phyloP scores from a whole-genome alignment of 2,888 invertebrate species.

The Hydriomena furcata region DNA sequence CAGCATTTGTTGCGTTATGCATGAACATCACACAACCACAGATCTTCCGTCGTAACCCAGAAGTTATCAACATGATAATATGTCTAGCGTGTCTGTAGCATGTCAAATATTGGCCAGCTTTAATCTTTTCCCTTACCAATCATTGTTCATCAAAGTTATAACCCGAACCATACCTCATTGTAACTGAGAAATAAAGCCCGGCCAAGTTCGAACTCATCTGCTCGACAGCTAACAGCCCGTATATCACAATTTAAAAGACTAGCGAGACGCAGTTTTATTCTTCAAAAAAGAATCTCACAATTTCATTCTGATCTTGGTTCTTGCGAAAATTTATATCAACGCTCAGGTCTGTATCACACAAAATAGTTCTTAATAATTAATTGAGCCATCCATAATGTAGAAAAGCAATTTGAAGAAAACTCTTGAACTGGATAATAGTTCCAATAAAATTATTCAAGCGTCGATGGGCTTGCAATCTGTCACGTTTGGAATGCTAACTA shows the following conservation, averaged over 20 bases:
- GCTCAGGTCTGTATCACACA: slow-evolving; percentile 25
- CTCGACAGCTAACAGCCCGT: slow-evolving; percentile 32
- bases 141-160: slow-evolving; percentile 1
- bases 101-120: background rate
- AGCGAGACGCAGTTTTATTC: slow-evolving; percentile 62
- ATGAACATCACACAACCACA: too few relatives aligned
- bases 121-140: background rate
- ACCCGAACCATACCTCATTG: slow-evolving; percentile 5
- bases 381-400: too few relatives aligned
- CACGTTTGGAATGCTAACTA: too few relatives aligned
- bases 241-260: slow-evolving; percentile 56
- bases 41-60: too few relatives aligned
- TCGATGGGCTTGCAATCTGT: too few relatives aligned
- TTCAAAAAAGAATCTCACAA: slow-evolving; percentile 56
- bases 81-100: too few relatives aligned
- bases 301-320: slow-evolving; percentile 60
- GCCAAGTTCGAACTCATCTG: slow-evolving; percentile 9
- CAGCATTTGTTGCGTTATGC: too few relatives aligned
- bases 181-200: slow-evolving; percentile 8
- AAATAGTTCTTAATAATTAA: slow-evolving; percentile 3
- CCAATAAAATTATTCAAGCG: too few relatives aligned
- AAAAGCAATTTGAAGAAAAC: too few relatives aligned
- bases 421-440: too few relatives aligned
- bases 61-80: too few relatives aligned
- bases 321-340: slow-evolving; percentile 67